These are phyloP conservation scores for Galaxias olidus DNA, from an alignment of 2,797 vertebrate species.

Conservation along the genomic window DNA sequence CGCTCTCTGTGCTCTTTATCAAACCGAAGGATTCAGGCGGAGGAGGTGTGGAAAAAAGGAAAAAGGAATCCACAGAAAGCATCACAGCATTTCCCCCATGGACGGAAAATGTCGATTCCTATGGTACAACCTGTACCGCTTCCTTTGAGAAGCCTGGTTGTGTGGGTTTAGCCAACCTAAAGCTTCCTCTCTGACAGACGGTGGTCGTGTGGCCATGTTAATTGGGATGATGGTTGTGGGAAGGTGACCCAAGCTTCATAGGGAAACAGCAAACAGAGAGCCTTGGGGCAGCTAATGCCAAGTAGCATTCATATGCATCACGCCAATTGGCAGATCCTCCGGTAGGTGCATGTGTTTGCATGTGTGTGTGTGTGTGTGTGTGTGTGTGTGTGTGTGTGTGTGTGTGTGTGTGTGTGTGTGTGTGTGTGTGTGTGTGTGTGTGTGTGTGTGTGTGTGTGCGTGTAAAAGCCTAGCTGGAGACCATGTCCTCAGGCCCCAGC, in stretches of 20 bases:
- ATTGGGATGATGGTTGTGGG: neutral
- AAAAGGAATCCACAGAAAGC: no score
- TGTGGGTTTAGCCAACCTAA: no score
- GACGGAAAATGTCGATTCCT: neutral
- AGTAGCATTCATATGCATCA: constrained; percentile 59
- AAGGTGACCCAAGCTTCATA: constrained; percentile 49
- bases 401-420: constrained; percentile 3
- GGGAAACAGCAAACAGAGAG: constrained; percentile 59
- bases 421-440: constrained; percentile 21
- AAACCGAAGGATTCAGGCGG: no score
- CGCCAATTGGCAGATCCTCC: constrained; percentile 56
- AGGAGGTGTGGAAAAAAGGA: no score
- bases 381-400: no score
- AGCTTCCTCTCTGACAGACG: no score
- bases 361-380: no score
- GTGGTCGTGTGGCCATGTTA: neutral
- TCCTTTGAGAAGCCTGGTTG: neutral
- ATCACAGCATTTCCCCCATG: constrained; percentile 9
- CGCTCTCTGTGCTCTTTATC: neutral
- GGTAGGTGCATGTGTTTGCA: constrained; percentile 19
- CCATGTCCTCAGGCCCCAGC: no score
- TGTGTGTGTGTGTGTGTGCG: constrained; percentile 25
- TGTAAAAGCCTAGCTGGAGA: no score
- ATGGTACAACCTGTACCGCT: neutral
- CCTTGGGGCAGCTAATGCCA: constrained; percentile 41